Evolutionary conservation across 2,888 invertebrate genomes (phyloP).

Genomic region (Xylota segnis): DNA sequence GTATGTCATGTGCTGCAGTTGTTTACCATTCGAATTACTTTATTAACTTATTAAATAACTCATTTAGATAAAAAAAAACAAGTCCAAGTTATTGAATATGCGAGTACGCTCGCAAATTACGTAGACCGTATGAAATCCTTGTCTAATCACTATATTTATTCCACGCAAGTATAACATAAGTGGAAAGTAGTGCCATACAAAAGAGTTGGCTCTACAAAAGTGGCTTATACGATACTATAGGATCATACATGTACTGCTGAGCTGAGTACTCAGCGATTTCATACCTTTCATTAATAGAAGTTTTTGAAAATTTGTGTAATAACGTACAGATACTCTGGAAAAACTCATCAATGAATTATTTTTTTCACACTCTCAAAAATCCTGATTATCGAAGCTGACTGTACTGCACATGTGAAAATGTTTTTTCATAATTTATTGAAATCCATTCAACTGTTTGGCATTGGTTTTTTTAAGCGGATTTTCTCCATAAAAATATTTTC

Average conservation of each 20-base stretch:
- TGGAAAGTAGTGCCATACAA: background rate
- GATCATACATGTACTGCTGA: background rate
- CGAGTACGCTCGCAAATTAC: no score
- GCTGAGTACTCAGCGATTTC: background rate
- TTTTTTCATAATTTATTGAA: slow-evolving; percentile 48
- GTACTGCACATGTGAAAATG: background rate
- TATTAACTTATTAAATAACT: slow-evolving; percentile 5
- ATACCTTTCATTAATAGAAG: slow-evolving; percentile 2
- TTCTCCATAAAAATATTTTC: slow-evolving; percentile 4
- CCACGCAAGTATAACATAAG: background rate
- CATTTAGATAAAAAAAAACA: background rate
- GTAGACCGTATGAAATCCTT: background rate
- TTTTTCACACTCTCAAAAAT: slow-evolving; percentile 7
- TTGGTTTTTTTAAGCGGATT: background rate
- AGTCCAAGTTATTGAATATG: background rate
- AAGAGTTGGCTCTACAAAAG: background rate
- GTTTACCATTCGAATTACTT: background rate
- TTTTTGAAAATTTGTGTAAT: slow-evolving; percentile 18
- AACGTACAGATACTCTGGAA: background rate
- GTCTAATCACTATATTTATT: slow-evolving; percentile 5
- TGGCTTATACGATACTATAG: background rate
- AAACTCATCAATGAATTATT: slow-evolving; percentile 31
- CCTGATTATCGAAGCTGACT: slow-evolving; percentile 14
- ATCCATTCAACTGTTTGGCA: slow-evolving; percentile 47
- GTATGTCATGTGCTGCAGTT: background rate